Percentiles rank a stretch among this genome's conserved stretches.
These are phyloP conservation scores for Crossocerus cetratus DNA, from an alignment of 2,888 invertebrate species.

Conservation along the genomic window DNA sequence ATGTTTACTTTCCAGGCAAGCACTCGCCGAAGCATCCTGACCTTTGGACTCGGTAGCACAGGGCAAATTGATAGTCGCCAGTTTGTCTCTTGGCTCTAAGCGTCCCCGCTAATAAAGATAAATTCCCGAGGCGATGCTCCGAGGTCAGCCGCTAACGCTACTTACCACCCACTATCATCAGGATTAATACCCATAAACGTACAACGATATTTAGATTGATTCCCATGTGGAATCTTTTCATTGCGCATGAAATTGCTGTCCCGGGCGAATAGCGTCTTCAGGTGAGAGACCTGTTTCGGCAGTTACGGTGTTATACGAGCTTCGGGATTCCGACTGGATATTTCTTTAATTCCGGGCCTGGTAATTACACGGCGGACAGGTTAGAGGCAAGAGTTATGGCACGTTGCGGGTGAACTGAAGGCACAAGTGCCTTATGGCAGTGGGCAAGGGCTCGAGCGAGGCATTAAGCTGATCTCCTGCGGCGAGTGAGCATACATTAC, in stretches of 20 bases:
- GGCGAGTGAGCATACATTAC: slow-evolving; percentile 64
- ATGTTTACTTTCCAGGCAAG: slow-evolving; percentile 25
- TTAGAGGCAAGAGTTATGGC: slow-evolving; percentile 64
- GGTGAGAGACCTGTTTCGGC: neutral
- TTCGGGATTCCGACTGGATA: neutral
- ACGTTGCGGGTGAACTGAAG: slow-evolving; percentile 52
- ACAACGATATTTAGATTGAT: neutral
- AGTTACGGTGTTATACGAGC: neutral
- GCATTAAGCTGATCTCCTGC: slow-evolving; percentile 66
- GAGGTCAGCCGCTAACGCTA: neutral
- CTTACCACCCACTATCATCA: slow-evolving; percentile 1
- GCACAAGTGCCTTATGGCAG: slow-evolving; percentile 60
- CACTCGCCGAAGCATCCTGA: slow-evolving; percentile 14
- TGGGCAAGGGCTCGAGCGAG: slow-evolving; percentile 63
- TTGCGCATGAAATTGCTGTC: no score
- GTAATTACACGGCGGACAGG: slow-evolving; percentile 68
- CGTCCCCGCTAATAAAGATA: neutral
- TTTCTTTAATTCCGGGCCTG: slow-evolving; percentile 21
- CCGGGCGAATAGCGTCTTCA: no score
- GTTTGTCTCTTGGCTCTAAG: neutral
- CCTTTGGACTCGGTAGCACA: neutral
- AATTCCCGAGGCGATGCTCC: neutral
- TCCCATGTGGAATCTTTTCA: neutral
- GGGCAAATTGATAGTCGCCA: neutral
- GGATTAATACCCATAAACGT: slow-evolving; percentile 1